These are phyloP conservation scores for Brevipalpus yothersi DNA, from an alignment of 1,140 invertebrate species.

Conservation along the genomic window DNA sequence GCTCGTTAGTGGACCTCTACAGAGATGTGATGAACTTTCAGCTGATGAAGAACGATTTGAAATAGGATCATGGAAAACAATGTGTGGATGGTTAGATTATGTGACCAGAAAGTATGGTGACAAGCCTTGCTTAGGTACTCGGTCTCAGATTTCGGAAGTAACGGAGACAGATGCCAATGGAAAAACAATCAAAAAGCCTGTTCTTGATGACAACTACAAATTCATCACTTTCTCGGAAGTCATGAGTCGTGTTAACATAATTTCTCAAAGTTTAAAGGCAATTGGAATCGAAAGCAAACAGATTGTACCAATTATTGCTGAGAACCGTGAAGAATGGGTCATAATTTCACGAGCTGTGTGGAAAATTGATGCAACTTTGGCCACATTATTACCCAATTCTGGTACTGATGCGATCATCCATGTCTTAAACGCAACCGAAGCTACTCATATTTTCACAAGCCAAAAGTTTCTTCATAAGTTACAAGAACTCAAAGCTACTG, in stretches of 20 bases:
- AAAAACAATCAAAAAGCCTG: constrained; percentile 72
- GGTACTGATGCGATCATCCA: constrained; percentile 87
- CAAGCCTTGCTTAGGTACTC: constrained; percentile 51
- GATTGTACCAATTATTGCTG: constrained; percentile 79
- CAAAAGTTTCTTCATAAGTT: constrained; percentile 13
- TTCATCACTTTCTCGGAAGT: constrained; percentile 69
- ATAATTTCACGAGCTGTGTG: constrained; percentile 44
- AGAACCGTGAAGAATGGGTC: constrained; percentile 93
- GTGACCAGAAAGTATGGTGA: constrained; percentile 40
- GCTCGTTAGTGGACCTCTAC: too few relatives aligned
- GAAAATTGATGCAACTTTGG: constrained; percentile 29
- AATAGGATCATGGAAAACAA: constrained; percentile 25
- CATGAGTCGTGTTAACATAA: constrained; percentile 38
- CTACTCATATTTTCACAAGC: constrained; percentile 24
- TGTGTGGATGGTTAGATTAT: constrained; percentile 60
- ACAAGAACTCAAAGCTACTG: background rate
- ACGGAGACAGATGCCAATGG: constrained; percentile 82
- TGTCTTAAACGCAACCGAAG: constrained; percentile 88
- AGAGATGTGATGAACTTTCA: too few relatives aligned
- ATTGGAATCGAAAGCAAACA: constrained; percentile 31
- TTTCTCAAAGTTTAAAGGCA: constrained; percentile 48
- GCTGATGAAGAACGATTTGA: too few relatives aligned
- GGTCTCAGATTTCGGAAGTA: constrained; percentile 70
- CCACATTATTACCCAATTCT: constrained; percentile 87
- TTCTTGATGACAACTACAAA: constrained; percentile 58